Evolutionary conservation across 2,113 vertebrate genomes (phyloP), one percentile per base, ranked within the genome.

Genomic region (Amblyopsis rosae): DNA sequence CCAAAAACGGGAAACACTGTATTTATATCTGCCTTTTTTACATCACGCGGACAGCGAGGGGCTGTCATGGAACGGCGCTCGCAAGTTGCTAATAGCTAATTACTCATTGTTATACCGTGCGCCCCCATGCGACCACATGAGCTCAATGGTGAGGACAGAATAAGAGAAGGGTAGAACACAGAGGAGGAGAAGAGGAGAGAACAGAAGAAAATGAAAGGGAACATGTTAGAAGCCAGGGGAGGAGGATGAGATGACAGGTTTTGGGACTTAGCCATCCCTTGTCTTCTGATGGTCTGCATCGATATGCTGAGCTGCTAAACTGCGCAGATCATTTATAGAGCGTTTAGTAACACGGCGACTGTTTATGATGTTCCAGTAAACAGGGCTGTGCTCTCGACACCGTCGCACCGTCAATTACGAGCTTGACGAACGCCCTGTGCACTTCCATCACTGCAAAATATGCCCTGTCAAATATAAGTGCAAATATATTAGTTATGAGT

Each of bases 321-420:
- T 19, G 75, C 2, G 70, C 77, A 66, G 26, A 26, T 26, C 26
- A 79, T 82, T 86, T 76, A 84, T 77, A 74, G 83, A 72, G 70
- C 67, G 70, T 69, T 74, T 58, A 65, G 65, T 59, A 71, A 75
- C 76, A 78, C 74, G 67, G 65, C 45, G 11, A 72, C 76, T 72
- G 17, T 82, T 41, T 82, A 83, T 85, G 79, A 78, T 68, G 65
- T 66, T 65, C 48, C 67, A 68, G 82, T 82, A 85, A 83, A 83
- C 82, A 82, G 45, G 67, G 70, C 72, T 80, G 17, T 26, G 63
- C 70, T 73, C 73, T n/a, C 12, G 65, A 26, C 26, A 26, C 58
- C 0, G 72, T 71, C 58, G 55, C 54, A 50, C 57, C 75, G 74
- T 81, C 75, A 74, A 67, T 64, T 75, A 73, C 72, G 58, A 76